These are phyloP conservation scores for Caenorhabditis auriculariae DNA, from an alignment of 2,888 invertebrate species.

Conservation along the genomic window DNA sequence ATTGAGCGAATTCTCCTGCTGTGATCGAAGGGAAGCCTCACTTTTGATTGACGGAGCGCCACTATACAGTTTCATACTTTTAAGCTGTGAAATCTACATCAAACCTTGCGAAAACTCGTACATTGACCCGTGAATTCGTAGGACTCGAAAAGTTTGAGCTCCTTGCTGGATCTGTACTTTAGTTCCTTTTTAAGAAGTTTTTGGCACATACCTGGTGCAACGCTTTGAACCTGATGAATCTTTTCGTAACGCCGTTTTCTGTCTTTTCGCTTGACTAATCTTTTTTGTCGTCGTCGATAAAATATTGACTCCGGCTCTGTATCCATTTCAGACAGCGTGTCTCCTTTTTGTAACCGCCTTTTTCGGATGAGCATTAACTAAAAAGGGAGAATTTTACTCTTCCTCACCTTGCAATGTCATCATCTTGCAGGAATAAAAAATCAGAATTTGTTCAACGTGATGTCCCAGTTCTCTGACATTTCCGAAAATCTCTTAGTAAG, in stretches of 20 bases:
- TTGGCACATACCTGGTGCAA: neutral
- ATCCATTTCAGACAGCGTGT: constrained; percentile 46
- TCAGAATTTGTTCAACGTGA: too few species aligned
- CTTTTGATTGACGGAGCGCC: too few species aligned
- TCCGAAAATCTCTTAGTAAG: too few species aligned
- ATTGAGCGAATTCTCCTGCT: too few species aligned
- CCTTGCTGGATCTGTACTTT: constrained; percentile 4
- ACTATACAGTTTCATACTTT: too few species aligned
- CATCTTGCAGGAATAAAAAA: too few species aligned
- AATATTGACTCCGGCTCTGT: constrained; percentile 50
- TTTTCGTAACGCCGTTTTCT: constrained; percentile 24
- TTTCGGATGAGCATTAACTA: constrained; percentile 36
- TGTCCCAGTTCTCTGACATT: too few species aligned
- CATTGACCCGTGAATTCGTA: too few species aligned
- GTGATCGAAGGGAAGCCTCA: too few species aligned
- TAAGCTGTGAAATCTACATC: too few species aligned
- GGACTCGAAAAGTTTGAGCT: neutral
- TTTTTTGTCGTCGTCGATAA: constrained; percentile 33
- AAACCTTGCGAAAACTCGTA: too few species aligned
- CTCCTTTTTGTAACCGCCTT: constrained; percentile 35
- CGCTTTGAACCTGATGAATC: too few species aligned
- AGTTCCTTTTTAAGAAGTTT: constrained; percentile 6
- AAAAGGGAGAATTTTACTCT: constrained; percentile 3
- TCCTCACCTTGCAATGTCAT: neutral
- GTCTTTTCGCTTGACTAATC: constrained; percentile 37